These are phyloP conservation scores for Bufo gargarizans DNA, from an alignment of 2,113 vertebrate species.

Conservation along the genomic window DNA sequence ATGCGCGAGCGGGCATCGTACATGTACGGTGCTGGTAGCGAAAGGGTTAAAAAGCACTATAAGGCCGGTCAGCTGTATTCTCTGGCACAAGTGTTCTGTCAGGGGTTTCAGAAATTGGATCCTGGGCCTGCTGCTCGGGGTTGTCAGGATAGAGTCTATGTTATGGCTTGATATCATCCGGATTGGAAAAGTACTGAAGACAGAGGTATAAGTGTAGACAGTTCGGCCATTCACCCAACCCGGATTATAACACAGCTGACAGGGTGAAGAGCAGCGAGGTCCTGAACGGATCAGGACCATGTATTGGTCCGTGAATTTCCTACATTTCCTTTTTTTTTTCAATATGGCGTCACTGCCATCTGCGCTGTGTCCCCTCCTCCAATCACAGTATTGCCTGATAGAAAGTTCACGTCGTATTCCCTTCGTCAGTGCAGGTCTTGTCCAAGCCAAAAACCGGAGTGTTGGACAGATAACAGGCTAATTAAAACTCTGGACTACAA, in stretches of 20 bases:
- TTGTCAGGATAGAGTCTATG: not conserved
- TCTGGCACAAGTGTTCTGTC: not conserved
- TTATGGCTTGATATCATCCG: not conserved
- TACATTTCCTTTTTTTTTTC: not conserved
- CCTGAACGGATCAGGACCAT: not conserved
- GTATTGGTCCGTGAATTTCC: not conserved
- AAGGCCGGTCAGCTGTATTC: not conserved
- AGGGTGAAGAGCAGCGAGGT: not conserved
- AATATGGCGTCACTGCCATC: not conserved
- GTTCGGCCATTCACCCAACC: not conserved
- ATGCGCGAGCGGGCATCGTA: too few relatives aligned
- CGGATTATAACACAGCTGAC: not conserved
- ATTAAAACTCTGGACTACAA: slow-evolving; percentile 16
- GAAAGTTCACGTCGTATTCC: not conserved
- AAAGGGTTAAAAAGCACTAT: too few relatives aligned
- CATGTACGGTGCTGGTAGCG: too few relatives aligned
- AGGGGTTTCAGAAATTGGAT: not conserved
- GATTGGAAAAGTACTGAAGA: not conserved
- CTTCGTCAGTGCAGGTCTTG: not conserved
- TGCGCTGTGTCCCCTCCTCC: not conserved
- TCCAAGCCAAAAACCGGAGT: not conserved
- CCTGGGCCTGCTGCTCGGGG: not conserved
- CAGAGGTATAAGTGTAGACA: not conserved
- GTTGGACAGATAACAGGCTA: not conserved
- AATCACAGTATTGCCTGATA: not conserved